A percentile compares a stretch with the other conserved stretches of the same genome.
These are phyloP conservation scores for Clarias macrocephalus DNA, from an alignment of 2,113 vertebrate species.

Conservation along the genomic window DNA sequence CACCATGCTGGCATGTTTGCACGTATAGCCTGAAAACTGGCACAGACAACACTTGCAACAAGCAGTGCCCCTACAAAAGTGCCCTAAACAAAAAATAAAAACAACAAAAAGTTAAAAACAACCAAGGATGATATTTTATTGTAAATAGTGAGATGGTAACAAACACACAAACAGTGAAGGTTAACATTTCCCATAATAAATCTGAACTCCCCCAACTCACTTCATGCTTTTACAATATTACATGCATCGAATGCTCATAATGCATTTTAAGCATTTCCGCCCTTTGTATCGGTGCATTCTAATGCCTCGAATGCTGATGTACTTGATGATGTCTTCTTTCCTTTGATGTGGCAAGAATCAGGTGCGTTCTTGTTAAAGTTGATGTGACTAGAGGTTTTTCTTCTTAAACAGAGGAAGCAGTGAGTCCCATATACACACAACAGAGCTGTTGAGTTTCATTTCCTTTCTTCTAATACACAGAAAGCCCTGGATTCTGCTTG, in stretches of 20 bases:
- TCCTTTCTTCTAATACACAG: conserved; percentile 1
- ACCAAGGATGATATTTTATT: neutral
- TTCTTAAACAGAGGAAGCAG: neutral
- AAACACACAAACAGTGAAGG: neutral
- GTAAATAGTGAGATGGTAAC: neutral
- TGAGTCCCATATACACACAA: neutral
- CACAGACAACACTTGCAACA: neutral
- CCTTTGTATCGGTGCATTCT: neutral
- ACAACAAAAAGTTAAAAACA: no score
- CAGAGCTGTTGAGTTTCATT: neutral
- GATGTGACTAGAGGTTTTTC: conserved; percentile 23
- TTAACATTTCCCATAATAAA: neutral
- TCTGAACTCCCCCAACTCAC: neutral
- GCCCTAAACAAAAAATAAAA: neutral
- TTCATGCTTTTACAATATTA: neutral
- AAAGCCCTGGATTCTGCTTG: neutral
- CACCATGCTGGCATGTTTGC: neutral
- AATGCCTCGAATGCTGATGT: neutral
- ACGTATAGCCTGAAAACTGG: neutral
- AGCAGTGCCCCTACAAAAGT: neutral
- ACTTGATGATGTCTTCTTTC: neutral
- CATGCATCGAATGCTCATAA: neutral
- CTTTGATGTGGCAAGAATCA: conserved; percentile 29
- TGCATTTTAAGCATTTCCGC: neutral
- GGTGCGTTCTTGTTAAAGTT: neutral